Base-by-base conservation (phyloP, 2,797 vertebrate species). In the Erithacus rubecula region DNA sequence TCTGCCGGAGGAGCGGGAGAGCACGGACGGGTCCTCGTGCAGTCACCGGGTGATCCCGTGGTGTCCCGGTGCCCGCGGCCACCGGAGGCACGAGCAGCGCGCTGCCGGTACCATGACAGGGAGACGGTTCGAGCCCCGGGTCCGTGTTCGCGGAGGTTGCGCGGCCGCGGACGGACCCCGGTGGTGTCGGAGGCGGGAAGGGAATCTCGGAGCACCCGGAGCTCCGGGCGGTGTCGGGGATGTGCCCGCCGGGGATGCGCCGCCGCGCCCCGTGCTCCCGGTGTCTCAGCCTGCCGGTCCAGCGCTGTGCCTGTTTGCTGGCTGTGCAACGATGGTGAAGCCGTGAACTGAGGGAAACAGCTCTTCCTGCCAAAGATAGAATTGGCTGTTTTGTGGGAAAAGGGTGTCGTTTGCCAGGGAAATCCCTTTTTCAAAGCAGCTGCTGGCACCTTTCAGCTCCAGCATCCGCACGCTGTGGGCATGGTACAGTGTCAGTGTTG, bases 401-500 rank as follows among this genome's bases (percentile, higher is more conserved):
- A 17, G 27, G 41, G 5, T 14, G 32, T 3, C 0, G 32, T 14
- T 16, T 52, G 9, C 3, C 47, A 1, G 20, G 60, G 65, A 34
- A 44, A 37, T 32, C 5, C 20, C 2, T 34, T 10, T 52, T 46
- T 24, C 24, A 3, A 3, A 60, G 87, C 37, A 43, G 58, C 46
- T 46, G 10, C 52, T 36, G 13, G 13, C 16, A 3, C 14, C 58
- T 32, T n/a, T 39, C 14, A 0, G 52, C 9, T 34, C 37, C 82
- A 3, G 77, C 22, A 17, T 30, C 10, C 1, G 1, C n/a, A 2
- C 1, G 23, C 53, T 44, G 1, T 6, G 10, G 41, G 23, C 58
- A 12, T 1, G 17, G 60, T 3, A 2, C 21, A 1, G 76, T 7
- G 9, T 21, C 72, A 3, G 47, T 8, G 3, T 2, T 15, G 63